These are phyloP conservation scores for Borostomias antarcticus DNA, from an alignment of 2,797 vertebrate species.

Conservation along the genomic window DNA sequence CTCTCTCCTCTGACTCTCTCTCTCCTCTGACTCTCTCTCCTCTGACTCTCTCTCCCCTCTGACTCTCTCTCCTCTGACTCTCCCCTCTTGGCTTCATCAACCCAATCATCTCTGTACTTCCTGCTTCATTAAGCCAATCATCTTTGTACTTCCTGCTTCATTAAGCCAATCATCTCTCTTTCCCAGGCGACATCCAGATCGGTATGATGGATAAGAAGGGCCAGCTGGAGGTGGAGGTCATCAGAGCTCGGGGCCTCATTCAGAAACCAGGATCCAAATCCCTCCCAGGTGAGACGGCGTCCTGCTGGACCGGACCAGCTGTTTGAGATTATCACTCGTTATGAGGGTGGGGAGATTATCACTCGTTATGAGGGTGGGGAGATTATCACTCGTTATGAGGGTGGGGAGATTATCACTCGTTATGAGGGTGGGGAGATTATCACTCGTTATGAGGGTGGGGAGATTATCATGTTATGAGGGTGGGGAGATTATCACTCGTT, in stretches of 20 bases:
- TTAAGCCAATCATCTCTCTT: not conserved
- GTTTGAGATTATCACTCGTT: too few relatives aligned
- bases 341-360: too few relatives aligned
- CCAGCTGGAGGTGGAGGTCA: constrained; percentile 97
- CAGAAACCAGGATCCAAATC: constrained; percentile 98
- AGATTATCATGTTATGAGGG: too few relatives aligned
- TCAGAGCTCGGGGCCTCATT: constrained; percentile 91
- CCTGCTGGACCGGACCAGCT: too few relatives aligned
- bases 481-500: too few relatives aligned
- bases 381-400: too few relatives aligned
- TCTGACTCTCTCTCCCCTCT: not conserved
- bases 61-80: not conserved
- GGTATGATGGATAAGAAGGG: constrained; percentile 99
- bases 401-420: too few relatives aligned
- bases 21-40: not conserved
- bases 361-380: too few relatives aligned
- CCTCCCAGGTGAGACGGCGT: constrained; percentile 88
- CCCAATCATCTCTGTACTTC: not conserved
- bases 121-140: not conserved
- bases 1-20: too few relatives aligned
- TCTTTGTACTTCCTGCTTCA: not conserved
- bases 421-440: too few relatives aligned
- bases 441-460: too few relatives aligned
- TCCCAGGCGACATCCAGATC: constrained; percentile 94
- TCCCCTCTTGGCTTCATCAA: not conserved